Conservation (phyloP, 2,797 vertebrate genomes). For the Iguana delicatissima region DNA sequence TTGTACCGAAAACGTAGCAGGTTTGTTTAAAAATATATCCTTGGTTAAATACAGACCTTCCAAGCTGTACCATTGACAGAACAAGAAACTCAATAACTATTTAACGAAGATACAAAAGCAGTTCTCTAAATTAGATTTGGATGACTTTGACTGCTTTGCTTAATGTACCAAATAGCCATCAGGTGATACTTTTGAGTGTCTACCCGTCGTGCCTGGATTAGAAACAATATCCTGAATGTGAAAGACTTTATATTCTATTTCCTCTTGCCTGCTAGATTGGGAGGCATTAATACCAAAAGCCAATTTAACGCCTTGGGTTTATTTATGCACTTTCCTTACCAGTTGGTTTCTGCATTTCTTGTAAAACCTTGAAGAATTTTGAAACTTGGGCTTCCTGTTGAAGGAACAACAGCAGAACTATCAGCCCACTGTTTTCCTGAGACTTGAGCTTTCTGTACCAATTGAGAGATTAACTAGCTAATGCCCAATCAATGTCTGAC, state of each 20-base stretch:
- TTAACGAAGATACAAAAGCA: slow-evolving; percentile 17
- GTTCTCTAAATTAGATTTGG: slow-evolving; percentile 30
- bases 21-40: slow-evolving; percentile 11
- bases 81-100: slow-evolving; percentile 26
- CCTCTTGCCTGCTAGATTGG: slow-evolving; percentile 34
- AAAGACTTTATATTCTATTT: slow-evolving; percentile 35
- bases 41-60: neutral
- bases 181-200: slow-evolving; percentile 27
- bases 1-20: neutral
- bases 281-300: slow-evolving; percentile 35
- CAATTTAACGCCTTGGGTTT: slow-evolving; percentile 44
- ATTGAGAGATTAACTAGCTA: neutral
- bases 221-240: slow-evolving; percentile 41
- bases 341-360: slow-evolving; percentile 12
- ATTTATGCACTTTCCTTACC: slow-evolving; percentile 24
- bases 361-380: slow-evolving; percentile 16
- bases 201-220: slow-evolving; percentile 32
- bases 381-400: slow-evolving; percentile 13
- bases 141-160: slow-evolving; percentile 46
- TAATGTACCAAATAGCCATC: slow-evolving; percentile 43
- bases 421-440: neutral
- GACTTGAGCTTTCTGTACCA: neutral
- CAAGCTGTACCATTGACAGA: slow-evolving; percentile 9
- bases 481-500: neutral
- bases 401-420: neutral